These are phyloP conservation scores for Drosophila helvetica DNA, from an alignment of 2,888 invertebrate genomes.

Conservation along the genomic window DNA sequence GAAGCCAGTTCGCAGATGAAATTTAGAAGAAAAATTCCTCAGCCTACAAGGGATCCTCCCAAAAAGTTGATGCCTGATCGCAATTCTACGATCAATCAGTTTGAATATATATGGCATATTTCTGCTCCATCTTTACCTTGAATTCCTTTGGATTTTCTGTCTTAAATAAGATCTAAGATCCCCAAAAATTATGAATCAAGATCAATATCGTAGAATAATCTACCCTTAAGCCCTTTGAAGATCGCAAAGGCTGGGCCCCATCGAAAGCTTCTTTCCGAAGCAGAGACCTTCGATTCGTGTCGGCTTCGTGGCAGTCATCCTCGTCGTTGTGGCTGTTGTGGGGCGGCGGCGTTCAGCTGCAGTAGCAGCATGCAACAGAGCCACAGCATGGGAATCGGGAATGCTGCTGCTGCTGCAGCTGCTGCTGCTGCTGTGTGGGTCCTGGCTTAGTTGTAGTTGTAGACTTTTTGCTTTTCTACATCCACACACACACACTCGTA, in stretches of 20 bases:
- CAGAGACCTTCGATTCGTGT: constrained; percentile 17
- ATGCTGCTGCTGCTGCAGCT: constrained; percentile 28
- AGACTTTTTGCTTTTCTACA: constrained; percentile 77
- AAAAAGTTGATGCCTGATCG: too few relatives aligned
- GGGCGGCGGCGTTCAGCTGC: constrained; percentile 62
- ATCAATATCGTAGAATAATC: not conserved
- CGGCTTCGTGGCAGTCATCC: constrained; percentile 26
- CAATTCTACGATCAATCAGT: not conserved
- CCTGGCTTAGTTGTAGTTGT: constrained; percentile 70
- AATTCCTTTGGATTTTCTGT: too few relatives aligned
- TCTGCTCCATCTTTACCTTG: too few relatives aligned
- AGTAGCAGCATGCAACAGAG: constrained; percentile 42
- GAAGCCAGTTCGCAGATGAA: too few relatives aligned
- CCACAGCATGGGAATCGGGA: constrained; percentile 25
- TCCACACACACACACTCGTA: constrained; percentile 35
- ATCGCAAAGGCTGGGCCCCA: constrained; percentile 9
- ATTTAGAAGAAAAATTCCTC: too few relatives aligned
- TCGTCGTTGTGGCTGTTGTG: constrained; percentile 18
- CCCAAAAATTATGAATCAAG: not conserved
- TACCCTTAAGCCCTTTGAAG: not conserved
- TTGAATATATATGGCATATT: too few relatives aligned
- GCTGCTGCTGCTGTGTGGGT: constrained; percentile 6
- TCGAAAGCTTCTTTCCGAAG: not conserved
- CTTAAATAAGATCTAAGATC: too few relatives aligned
- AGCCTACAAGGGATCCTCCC: too few relatives aligned